These are phyloP conservation scores for Xerus rutilus DNA, from an alignment of 2,797 vertebrate species.

Conservation along the genomic window DNA sequence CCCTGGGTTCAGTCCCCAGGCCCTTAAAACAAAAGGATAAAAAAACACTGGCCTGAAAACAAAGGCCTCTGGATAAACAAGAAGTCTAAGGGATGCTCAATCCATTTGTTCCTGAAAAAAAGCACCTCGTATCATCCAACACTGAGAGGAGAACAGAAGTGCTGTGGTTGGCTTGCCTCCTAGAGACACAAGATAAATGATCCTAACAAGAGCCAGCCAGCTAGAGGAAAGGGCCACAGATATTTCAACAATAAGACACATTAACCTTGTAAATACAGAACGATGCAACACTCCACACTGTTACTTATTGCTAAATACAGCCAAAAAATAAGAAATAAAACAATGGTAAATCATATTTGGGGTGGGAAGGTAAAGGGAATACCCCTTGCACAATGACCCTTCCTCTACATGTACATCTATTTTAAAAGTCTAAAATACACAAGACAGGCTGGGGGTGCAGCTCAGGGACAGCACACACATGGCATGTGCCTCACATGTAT, in stretches of 20 bases:
- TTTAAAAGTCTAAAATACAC: background rate
- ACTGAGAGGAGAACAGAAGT: background rate
- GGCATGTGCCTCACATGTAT: background rate
- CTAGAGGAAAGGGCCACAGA: background rate
- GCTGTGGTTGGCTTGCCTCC: background rate
- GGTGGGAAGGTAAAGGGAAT: background rate
- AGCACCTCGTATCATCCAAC: background rate
- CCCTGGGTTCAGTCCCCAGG: background rate
- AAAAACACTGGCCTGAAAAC: background rate
- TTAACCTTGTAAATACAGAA: background rate
- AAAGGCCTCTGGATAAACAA: background rate
- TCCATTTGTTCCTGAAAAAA: background rate
- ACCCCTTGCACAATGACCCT: background rate
- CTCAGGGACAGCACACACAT: background rate
- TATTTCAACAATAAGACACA: background rate
- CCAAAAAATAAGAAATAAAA: background rate
- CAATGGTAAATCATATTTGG: background rate
- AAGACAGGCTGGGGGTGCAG: background rate
- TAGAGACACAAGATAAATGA: background rate
- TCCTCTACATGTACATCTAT: background rate
- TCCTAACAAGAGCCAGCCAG: background rate
- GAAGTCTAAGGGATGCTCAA: background rate
- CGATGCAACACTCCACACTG: background rate
- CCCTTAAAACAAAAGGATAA: background rate
- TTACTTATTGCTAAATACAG: background rate